Evolutionary conservation across 2,113 vertebrate species (phyloP), one percentile per base, ranked within the genome.

Genomic region (Ophthalmolycus amberensis): DNA sequence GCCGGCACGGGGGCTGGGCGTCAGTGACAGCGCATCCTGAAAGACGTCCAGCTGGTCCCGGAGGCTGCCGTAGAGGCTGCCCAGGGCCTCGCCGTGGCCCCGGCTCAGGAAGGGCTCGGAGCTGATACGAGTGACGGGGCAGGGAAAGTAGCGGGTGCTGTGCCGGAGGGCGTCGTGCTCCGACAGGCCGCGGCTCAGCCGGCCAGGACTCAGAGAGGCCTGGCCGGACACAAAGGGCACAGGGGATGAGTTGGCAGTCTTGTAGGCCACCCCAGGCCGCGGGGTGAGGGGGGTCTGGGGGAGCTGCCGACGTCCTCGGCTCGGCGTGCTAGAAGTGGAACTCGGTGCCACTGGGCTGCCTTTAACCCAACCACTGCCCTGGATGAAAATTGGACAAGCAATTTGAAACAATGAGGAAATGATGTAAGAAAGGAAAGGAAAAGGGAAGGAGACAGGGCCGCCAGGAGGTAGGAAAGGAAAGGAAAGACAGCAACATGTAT

Each of bases 281-380:
- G 97, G 97, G 77, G 96, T 98, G 87, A 96, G 94, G 42, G 97
- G 97, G 67, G 96, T 98, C 96, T 97, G 97, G 71, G 98, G 97
- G 83, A 99, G 96, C 95, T 98, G 97, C 90, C 98, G 96, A 90
- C 97, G 97, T 75, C 96, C 96, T 4, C 95, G 96, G 93, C 96
- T 97, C 1, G 97, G 95, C 77, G 96, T 97, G 95, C 97, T 97
- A 94, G 95, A 96, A 95, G 95, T 96, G 92, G 97, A 97, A 93
- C 95, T 96, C 85, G 95, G 94, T 94, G 94, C 93, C 95, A 96
- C 93, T 79, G 95, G 96, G 95, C 97, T 96, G 93, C 95, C 96
- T 81, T 96, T 97, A 96, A 95, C 95, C 85, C 97, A 98, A 95
- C 97, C 97, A 95, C 97, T 96, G 91, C 97, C 97, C 97, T 98